Evolutionary conservation across 1,140 invertebrate species (phyloP), one percentile per base, ranked within the genome.

Genomic region (Drosophila punjabiensis): DNA sequence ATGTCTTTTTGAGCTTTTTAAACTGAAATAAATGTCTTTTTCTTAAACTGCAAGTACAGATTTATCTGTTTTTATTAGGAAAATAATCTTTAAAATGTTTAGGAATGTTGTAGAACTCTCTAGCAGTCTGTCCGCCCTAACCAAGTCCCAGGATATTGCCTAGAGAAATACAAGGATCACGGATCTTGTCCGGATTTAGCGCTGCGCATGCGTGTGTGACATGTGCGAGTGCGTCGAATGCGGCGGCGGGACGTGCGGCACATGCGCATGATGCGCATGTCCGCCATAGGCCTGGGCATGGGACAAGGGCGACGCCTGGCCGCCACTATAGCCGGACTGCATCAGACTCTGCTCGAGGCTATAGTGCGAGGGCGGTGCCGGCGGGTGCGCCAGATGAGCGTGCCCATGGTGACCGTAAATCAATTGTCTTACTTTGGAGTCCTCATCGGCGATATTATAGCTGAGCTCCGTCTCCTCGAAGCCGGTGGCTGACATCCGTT

Each of bases 401-500:
- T 94, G 95, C 94, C 94, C 94, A 88, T 95, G 95, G 89, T 96
- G 96, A 89, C 96, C 96, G 94, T 98, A 98, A 94, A 97, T 97
- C 95, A 97, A 95, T 96, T 98, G 97, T 94, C 97, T 98, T 97
- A 98, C 97, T 97, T 98, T 98, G 95, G 97, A 97, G 94, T 98
- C 97, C 94, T 98, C 97, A 94, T 98, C 97, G 93, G 96, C 96
- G 93, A 99, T 97, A 95, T 98, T 98, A 95, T 99, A 99, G 68
- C 98, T 98, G 76, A 99, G 96, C 95, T 99, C 98, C 52, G 98
- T 99, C 94, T 99, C 98, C 95, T 99, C 98, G 95, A 98, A 99
- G 69, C 98, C 98, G 47, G 98, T 99, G 52, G 98, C 98, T 53
- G 98, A 99, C 98, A 99, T 99, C 75, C 98, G 95, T 94, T 99